Percentiles rank a stretch among this genome's conserved stretches.
Conservation (phyloP, 2,888 invertebrate species). For the Himalopsyche anomala region DNA sequence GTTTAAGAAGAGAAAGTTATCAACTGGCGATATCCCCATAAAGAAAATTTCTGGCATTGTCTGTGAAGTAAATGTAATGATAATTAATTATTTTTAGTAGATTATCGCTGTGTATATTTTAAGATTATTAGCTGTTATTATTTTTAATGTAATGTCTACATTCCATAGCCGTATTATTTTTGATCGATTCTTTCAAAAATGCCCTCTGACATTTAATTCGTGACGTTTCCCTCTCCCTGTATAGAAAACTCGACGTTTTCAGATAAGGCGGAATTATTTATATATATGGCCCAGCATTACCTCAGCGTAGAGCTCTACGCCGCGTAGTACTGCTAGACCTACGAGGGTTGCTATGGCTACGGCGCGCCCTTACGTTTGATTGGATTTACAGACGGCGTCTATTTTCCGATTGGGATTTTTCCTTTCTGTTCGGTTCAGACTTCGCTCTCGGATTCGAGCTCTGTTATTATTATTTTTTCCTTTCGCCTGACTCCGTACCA, state of each 20-base stretch:
- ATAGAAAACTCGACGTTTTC: conserved; percentile 43
- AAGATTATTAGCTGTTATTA: no score
- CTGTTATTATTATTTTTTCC: conserved; percentile 46
- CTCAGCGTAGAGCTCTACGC: conserved; percentile 1
- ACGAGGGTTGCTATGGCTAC: conserved; percentile 63
- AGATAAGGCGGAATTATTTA: conserved; percentile 53
- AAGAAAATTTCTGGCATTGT: no score
- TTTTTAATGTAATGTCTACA: no score
- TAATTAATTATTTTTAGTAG: no score
- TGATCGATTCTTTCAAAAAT: conserved; percentile 18
- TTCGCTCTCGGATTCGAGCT: conserved; percentile 53
- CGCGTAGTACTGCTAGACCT: conserved; percentile 48
- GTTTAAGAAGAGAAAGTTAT: no score
- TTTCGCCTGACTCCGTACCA: conserved; percentile 19
- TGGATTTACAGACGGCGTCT: conserved; percentile 64
- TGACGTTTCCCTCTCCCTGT: background rate
- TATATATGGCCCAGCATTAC: conserved; percentile 38
- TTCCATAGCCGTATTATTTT: background rate
- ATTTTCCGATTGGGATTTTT: conserved; percentile 64
- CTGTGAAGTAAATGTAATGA: no score
- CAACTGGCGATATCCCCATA: no score
- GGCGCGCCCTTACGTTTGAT: conserved; percentile 64
- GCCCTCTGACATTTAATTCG: conserved; percentile 38
- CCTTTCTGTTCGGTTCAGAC: conserved; percentile 55
- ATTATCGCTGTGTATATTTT: no score